Conservation (phyloP, 2,797 vertebrate genomes). For the Poeciliopsis infans region DNA sequence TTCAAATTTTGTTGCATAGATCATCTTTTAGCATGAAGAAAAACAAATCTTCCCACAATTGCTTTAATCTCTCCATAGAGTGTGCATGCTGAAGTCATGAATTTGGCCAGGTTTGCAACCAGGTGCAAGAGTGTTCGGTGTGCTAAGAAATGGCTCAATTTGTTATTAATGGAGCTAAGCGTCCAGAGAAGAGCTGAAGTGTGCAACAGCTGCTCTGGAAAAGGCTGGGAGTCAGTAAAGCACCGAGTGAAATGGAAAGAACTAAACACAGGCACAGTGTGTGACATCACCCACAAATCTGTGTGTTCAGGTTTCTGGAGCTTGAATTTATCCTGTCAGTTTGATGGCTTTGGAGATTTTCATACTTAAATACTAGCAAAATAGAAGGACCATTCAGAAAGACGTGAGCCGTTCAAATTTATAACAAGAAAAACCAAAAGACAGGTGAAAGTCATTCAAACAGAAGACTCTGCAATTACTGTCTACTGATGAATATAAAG, state of each 20-base stretch:
- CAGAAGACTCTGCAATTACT: background rate
- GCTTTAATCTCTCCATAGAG: slow-evolving; percentile 40
- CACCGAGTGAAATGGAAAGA: slow-evolving; percentile 33
- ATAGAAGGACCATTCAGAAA: background rate
- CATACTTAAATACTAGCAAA: slow-evolving; percentile 1
- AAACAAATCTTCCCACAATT: slow-evolving; percentile 32
- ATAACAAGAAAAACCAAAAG: background rate
- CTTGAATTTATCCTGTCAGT: slow-evolving; percentile 12
- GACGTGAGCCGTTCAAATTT: background rate
- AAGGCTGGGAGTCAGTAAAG: slow-evolving; percentile 41
- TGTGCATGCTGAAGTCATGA: slow-evolving; percentile 55
- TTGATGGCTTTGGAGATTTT: background rate
- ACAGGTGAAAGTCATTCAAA: background rate
- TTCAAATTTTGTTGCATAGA: slow-evolving; percentile 30
- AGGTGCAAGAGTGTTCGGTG: slow-evolving; percentile 63
- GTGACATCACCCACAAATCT: slow-evolving; percentile 20
- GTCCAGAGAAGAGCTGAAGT: slow-evolving; percentile 45
- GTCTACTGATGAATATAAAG: background rate
- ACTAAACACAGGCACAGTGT: slow-evolving; percentile 17
- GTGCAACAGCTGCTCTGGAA: slow-evolving; percentile 63
- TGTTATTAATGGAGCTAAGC: slow-evolving; percentile 67
- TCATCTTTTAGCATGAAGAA: slow-evolving; percentile 33
- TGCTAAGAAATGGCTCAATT: slow-evolving; percentile 62
- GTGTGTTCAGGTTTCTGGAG: background rate
- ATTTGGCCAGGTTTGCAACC: slow-evolving; percentile 64